Evolutionary conservation across 2,113 vertebrate species (phyloP), one percentile per base, ranked within the genome.

Genomic region (Solea senegalensis): DNA sequence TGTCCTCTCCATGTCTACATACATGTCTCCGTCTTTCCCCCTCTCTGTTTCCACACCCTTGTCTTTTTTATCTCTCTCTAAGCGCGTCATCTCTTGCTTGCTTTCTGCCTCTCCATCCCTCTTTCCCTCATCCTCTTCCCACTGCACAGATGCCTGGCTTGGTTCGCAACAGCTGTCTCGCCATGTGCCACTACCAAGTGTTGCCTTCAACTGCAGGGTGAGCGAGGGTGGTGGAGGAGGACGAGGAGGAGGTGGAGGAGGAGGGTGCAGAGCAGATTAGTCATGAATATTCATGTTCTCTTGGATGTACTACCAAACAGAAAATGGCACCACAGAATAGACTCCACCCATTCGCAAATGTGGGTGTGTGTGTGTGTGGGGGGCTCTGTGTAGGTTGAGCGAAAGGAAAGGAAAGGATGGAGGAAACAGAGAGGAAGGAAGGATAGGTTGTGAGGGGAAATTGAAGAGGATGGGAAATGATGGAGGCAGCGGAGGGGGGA

Each of bases 161-260:
- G 89, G 85, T 86, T 90, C 56, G 90, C 92, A 94, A 94, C 94
- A 94, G 93, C 93, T 94, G 94, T 93, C 91, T 90, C 81, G 81
- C 93, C 94, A 94, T 94, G 94, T 94, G 93, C 91, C 90, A 79
- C 91, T 65, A 94, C 92, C 93, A 94, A 94, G 94, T 94, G 93
- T 94, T 94, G 92, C 92, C 83, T 92, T 60, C 82, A 76, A 90
- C 88, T 86, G 85, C 73, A 84, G 82, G 82, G 79, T 82, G 88
- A 64, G 78, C 50, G 77, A 55, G 74, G 50, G 65, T 14, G 72
- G 80, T 46, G 34, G 34, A 76, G 46, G 9, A 48, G 46, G 46
- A 13, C 1, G 14, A 21, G 21, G 46, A 13, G 10, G 46, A 10
- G 46, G 9, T 3, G 15, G 56, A 14, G 72, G 82, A 71, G 71